phyloP scores from a whole-genome alignment of 1,140 invertebrate genomes.

The Cotesia chilonis region DNA sequence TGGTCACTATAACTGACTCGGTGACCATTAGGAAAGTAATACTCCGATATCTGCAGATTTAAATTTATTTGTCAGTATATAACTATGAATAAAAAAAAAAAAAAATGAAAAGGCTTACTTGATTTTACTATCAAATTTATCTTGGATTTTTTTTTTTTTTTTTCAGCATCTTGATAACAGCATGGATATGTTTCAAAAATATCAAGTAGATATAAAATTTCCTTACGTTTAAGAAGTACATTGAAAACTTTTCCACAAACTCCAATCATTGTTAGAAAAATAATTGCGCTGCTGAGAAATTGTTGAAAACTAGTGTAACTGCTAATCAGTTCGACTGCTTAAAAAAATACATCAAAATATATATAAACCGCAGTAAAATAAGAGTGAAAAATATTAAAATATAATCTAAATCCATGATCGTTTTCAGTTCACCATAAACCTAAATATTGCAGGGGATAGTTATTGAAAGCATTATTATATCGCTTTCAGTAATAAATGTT shows the following conservation, averaged over 20 bases:
- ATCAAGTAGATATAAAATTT: slow-evolving; percentile 34
- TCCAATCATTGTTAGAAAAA: slow-evolving; percentile 34
- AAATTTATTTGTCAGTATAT: too few relatives aligned
- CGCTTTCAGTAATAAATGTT: too few relatives aligned
- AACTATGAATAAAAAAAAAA: neutral
- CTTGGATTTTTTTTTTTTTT: neutral
- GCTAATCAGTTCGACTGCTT: too few relatives aligned
- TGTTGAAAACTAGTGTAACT: slow-evolving; percentile 26
- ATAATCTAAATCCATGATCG: neutral
- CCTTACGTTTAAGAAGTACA: slow-evolving; percentile 18
- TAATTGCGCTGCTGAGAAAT: slow-evolving; percentile 38
- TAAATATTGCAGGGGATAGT: slow-evolving; percentile 27
- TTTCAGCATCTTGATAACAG: neutral
- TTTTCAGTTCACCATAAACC: slow-evolving; percentile 22
- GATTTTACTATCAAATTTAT: neutral
- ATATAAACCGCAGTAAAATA: too few relatives aligned
- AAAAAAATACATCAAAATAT: too few relatives aligned
- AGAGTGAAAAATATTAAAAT: too few relatives aligned
- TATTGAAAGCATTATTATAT: slow-evolving; percentile 5
- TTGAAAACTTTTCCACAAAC: slow-evolving; percentile 32
- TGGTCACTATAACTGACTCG: too few relatives aligned
- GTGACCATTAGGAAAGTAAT: neutral
- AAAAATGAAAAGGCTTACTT: neutral
- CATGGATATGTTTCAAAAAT: slow-evolving; percentile 32
- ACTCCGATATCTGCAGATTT: neutral